Base-by-base conservation (phyloP, 2,888 invertebrate genomes). In the Campoplex capitator region DNA sequence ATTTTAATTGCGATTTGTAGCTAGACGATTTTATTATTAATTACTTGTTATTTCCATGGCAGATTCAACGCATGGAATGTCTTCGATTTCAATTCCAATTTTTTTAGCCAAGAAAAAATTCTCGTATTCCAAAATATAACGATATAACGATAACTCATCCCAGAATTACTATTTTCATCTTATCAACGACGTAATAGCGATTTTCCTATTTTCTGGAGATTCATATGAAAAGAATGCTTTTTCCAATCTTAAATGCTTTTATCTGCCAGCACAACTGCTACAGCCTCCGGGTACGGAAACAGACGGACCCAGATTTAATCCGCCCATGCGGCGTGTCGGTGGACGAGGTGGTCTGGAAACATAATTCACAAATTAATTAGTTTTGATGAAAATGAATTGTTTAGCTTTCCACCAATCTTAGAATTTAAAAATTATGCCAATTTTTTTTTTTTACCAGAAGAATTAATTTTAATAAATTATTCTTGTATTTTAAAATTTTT, bases 251-350 rank as follows among this genome's bases (percentile, higher is more conserved):
- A 23, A 56, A 18, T 1, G 35, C 1, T 13, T 51, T 71, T 78
- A 85, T 78, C 77, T 88, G 68, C 90, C 70, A 8, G 89, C 78
- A 62, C 93, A 93, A 83, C 92, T 93, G 51, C 90, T 90, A 70
- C 93, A 93, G 18, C 93, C 93, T 54, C 92, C 93, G 8, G 92
- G 92, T 68, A 92, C 73, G 62, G 88, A 79, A 16, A 91, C 85
- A 8, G 77, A 82, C 9, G 89, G 78, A 23, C 89, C 84, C 28
- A 88, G 86, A 76, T 92, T 91, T 18, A 89, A 89, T 82, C 91
- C 89, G 23, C 92, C 92, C n/a, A 92, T 84, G 86, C 88, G 90
- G 13, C 92, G 92, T 3, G 82, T 88, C 42, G 92, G 90, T 38
- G 91, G 91, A 82, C 88, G 89, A 28, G 91, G 90, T 7, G 91